Evolutionary conservation across 2,113 vertebrate genomes (phyloP).

Genomic region (Corydoras sp.): DNA sequence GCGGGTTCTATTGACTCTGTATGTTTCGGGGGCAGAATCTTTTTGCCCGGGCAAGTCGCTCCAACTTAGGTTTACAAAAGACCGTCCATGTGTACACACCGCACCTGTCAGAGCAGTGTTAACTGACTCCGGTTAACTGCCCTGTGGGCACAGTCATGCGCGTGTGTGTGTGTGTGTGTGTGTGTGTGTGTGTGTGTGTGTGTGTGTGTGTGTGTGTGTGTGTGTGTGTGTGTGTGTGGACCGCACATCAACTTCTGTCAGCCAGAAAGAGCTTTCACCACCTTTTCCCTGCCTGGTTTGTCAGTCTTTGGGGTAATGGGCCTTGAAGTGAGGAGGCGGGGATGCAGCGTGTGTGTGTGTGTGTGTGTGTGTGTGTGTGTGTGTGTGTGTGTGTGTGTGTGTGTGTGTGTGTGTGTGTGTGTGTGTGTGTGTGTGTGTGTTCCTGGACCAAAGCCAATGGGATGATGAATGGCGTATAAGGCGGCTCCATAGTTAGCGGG

Average conservation of each 20-base stretch:
- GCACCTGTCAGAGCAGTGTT: constrained; percentile 12
- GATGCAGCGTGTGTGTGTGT: too few relatives aligned
- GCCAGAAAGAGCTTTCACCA: constrained; percentile 31
- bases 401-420: background rate
- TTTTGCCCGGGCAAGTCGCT: constrained; percentile 1
- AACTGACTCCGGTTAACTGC: constrained; percentile 20
- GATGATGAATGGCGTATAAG: constrained; percentile 30
- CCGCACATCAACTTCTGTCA: constrained; percentile 37
- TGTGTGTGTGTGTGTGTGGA: too few relatives aligned
- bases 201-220: too few relatives aligned
- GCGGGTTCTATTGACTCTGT: background rate
- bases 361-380: too few relatives aligned
- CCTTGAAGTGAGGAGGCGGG: constrained; percentile 33
- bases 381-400: too few relatives aligned
- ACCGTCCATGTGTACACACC: constrained; percentile 4
- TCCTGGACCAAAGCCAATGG: constrained; percentile 21
- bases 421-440: background rate
- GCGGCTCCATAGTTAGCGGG: constrained; percentile 28
- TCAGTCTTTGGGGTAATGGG: constrained; percentile 40
- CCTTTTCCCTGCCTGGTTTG: constrained; percentile 30
- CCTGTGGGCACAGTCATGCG: background rate
- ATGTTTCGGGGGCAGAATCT: constrained; percentile 2
- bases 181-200: too few relatives aligned
- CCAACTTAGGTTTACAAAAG: background rate
- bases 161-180: too few relatives aligned